Evolutionary conservation across 2,797 vertebrate species (phyloP).

Genomic region (Muscicapa comitata): DNA sequence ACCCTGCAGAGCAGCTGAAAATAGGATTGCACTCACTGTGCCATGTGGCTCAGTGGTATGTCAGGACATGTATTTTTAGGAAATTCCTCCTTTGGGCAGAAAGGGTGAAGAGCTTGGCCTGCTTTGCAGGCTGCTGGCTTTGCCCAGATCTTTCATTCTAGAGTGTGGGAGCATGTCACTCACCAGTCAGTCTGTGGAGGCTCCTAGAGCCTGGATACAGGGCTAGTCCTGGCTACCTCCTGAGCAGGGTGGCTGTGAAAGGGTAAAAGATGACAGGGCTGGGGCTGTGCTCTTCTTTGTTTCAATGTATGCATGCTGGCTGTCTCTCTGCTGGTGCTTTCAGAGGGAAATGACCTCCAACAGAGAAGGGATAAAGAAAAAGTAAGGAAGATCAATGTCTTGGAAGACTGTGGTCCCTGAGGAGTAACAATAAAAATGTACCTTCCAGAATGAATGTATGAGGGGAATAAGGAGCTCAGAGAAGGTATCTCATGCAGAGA

Average conservation of each 20-base stretch:
- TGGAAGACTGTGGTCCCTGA: background rate
- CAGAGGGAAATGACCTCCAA: background rate
- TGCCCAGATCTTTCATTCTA: background rate
- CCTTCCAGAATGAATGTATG: background rate
- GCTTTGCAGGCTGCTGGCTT: constrained; percentile 6
- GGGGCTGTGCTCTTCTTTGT: background rate
- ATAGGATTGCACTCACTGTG: constrained; percentile 51
- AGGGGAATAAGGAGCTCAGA: background rate
- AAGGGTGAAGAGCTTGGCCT: constrained; percentile 24
- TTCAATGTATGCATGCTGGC: background rate
- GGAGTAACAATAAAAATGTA: background rate
- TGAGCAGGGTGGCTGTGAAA: background rate
- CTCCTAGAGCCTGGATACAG: background rate
- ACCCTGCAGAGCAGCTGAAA: constrained; percentile 52
- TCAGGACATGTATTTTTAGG: constrained; percentile 67
- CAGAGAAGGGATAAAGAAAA: background rate
- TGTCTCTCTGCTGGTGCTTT: background rate
- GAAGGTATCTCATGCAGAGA: background rate
- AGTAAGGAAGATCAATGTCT: background rate
- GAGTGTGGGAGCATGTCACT: background rate
- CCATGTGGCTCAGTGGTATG: constrained; percentile 52
- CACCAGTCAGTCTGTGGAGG: background rate
- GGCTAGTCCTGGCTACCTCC: background rate
- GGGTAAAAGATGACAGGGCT: background rate
- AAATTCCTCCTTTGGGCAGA: constrained; percentile 63